phyloP scores from a whole-genome alignment of 2,888 invertebrate genomes.

The Dolichomitus sp. region DNA sequence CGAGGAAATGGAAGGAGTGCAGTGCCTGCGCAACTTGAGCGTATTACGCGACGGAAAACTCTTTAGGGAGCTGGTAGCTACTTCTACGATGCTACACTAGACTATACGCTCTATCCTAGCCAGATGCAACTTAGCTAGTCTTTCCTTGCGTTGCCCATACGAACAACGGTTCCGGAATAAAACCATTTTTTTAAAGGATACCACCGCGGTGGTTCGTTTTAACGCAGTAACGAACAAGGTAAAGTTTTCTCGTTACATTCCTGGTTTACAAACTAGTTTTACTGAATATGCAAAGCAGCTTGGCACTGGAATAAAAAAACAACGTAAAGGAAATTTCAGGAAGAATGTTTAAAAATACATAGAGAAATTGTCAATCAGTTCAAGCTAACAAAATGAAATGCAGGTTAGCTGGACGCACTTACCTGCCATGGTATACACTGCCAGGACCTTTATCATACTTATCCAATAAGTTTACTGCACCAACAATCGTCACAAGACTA shows the following conservation, averaged over 20 bases:
- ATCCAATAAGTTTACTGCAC: constrained; percentile 66
- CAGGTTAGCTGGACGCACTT: constrained; percentile 60
- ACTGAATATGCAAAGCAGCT: constrained; percentile 5
- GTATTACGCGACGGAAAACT: constrained; percentile 43
- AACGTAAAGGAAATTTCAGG: not conserved
- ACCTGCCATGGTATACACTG: constrained; percentile 80
- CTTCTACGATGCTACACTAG: constrained; percentile 33
- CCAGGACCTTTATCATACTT: constrained; percentile 67
- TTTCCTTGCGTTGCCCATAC: not conserved
- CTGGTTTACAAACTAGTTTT: constrained; percentile 5
- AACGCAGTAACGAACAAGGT: constrained; percentile 17
- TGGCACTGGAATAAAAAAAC: not conserved
- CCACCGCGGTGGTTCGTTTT: constrained; percentile 6
- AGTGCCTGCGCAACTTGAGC: constrained; percentile 21
- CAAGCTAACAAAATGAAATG: not conserved
- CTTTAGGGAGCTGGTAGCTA: constrained; percentile 38
- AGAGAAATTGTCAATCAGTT: not conserved
- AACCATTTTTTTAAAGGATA: constrained; percentile 35
- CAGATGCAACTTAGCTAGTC: constrained; percentile 31
- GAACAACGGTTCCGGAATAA: constrained; percentile 45
- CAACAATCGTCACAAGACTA: constrained; percentile 55
- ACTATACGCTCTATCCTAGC: constrained; percentile 9
- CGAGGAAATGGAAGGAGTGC: constrained; percentile 38
- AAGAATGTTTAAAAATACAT: not conserved
- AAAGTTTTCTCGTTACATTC: constrained; percentile 51